Base-by-base conservation (phyloP, 2,113 vertebrate genomes). In the Corydoras sp. region DNA sequence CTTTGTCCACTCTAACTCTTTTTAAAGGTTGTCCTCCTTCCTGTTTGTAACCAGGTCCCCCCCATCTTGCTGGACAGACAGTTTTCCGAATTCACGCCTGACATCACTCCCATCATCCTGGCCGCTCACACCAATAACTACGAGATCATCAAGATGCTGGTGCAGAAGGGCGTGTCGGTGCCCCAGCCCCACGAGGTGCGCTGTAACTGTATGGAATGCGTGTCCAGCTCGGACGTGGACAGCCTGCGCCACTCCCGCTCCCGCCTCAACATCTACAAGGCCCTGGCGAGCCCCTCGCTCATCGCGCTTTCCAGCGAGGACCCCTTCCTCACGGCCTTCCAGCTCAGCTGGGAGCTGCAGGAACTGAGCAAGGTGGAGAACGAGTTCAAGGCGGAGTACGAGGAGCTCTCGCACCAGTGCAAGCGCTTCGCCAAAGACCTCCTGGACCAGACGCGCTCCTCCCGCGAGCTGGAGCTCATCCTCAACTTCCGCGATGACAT, bases 101-200 rank as follows among this genome's bases (percentile, higher is more conserved):
- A 99, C 85, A 96, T 99, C 62, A 99, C 97, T 0, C 97, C 97
- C 2, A 97, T 99, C 84, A 95, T 99, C 84, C 85, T 99, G 73
- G 97, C 97, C 14, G 96, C 96, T 24, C 97, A 99, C 85, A 98
- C 96, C 32, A 99, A 99, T 87, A 99, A 98, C 84, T 99, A 98
- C 0, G 92, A 99, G 83, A 93, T 99, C 65, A 96, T 98, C 81
- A 99, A 98, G 79, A 90, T 97, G 64, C 88, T 99, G 3, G 89
- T 99, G 31, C 95, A 96, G 85, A 93, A 93, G 64, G 96, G 96
- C 0, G 96, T 99, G n/a, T 96, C 95, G 0, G 88, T 99, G 62
- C 97, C 97, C 4, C 88, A 95, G 81, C 97, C 97, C 0, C 97
- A 99, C 0, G 92, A 94, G 63, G 95, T 98, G 35, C 95, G 93